Percentiles rank a stretch among this genome's conserved stretches.
These are phyloP conservation scores for Drosophila arizonae DNA, from an alignment of 1,140 invertebrate genomes.

Conservation along the genomic window DNA sequence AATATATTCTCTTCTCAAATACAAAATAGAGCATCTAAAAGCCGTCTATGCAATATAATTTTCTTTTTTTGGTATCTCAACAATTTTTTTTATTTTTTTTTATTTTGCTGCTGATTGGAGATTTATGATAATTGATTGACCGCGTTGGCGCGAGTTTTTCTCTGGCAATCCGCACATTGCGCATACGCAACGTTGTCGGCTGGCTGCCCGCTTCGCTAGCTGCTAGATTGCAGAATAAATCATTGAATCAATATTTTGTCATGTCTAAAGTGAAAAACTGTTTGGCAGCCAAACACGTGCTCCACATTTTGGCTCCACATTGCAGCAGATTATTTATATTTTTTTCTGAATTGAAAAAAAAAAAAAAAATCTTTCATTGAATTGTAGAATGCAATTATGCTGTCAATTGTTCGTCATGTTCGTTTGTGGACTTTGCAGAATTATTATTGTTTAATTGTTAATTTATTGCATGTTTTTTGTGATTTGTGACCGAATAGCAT, in stretches of 20 bases:
- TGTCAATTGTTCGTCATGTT: slow-evolving; percentile 58
- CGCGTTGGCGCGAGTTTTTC: slow-evolving; percentile 45
- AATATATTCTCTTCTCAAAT: too few species aligned
- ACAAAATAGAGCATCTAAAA: slow-evolving; percentile 15
- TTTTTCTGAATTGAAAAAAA: background rate
- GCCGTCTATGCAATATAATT: background rate
- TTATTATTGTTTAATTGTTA: slow-evolving; percentile 77
- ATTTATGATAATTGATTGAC: slow-evolving; percentile 69
- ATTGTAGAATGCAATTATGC: slow-evolving; percentile 64
- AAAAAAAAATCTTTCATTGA: background rate
- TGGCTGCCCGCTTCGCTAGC: slow-evolving; percentile 4
- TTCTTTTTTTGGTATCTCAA: slow-evolving; percentile 17
- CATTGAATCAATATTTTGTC: slow-evolving; percentile 81
- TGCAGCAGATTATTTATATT: slow-evolving; percentile 21
- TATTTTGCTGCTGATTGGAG: slow-evolving; percentile 37
- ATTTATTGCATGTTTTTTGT: slow-evolving; percentile 64
- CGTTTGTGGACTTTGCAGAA: slow-evolving; percentile 48
- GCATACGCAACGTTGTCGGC: slow-evolving; percentile 68
- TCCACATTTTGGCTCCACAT: slow-evolving; percentile 56
- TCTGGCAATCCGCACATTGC: slow-evolving; percentile 46
- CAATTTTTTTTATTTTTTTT: slow-evolving; percentile 13
- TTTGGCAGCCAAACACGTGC: slow-evolving; percentile 67
- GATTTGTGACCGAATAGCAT: slow-evolving; percentile 43
- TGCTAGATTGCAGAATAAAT: slow-evolving; percentile 53
- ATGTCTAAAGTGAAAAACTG: slow-evolving; percentile 61